Base-by-base conservation (phyloP, 2,113 vertebrate genomes). In the Tachycineta bicolor region DNA sequence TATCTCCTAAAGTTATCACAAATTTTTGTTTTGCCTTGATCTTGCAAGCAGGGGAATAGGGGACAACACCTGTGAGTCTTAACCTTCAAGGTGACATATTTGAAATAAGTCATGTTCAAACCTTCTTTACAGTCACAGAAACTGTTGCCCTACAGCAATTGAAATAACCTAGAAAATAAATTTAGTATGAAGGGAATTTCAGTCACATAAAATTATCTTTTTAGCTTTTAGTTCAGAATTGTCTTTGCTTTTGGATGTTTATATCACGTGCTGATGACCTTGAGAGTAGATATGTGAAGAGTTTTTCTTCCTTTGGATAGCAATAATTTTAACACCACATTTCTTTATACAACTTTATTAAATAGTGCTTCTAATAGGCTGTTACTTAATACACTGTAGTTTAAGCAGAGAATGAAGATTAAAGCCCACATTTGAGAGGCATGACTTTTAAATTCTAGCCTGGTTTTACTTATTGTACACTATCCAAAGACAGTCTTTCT, bases 1-100 rank as follows among this genome's bases (percentile, higher is more conserved):
- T 83, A 73, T 70, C 43, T 89, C 52, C 59, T 71, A 58, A 56
- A 46, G 17, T 85, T 78, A 43, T 90, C 52, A 77, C 9, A 81
- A 83, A 23, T 63, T 93, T 91, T 65, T 89, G 47, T 64, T 96
- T 52, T 89, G 10, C 75, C 62, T 88, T 90, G 69, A 93, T 95
- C 79, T 90, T 43, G 41, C 74, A 71, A 55, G 46, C 55, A 67
- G 74, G 50, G 69, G 55, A 96, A 71, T 53, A 89, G 6, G n/a
- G 63, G 33, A 95, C 75, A 93, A 43, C 28, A 83, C 93, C 83
- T 92, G 59, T 12, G 43, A 97, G 65, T 95, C 73, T 94, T 96
- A 91, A 96, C 90, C 90, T 97, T 97, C 92, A 92, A 84, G 58
- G 44, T 94, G 93, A 90, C 10, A 59, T 93, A 89, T 97, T 96